Base-by-base conservation (phyloP, 2,888 invertebrate species). In the Lasioglossum pauxillum region DNA sequence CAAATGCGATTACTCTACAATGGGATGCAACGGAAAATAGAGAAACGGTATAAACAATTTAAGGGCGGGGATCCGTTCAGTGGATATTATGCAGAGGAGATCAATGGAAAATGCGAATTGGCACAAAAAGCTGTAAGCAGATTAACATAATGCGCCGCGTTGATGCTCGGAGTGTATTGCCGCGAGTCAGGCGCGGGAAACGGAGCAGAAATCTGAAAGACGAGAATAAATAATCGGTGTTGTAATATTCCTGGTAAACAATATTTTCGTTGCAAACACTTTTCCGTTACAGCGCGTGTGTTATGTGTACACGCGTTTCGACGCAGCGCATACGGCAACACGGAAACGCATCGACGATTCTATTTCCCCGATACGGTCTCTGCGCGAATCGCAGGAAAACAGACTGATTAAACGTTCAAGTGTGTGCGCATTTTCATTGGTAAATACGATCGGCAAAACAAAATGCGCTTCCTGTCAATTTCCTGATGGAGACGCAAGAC, bases 371-470 rank as follows among this genome's bases (percentile, higher is more conserved):
- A 77, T 77, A 82, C 67, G 12, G 73, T 16, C 5, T 16, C 5
- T 35, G 64, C 31, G 67, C 31, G 35, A 77, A 82, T 82, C 57
- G 23, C 69, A 14, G 69, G 67, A 46, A 75, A 84, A 49, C 83
- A 71, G 35, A 7, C 71, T 78, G 75, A 82, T 78, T 83, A 83
- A 83, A 79, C 78, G 72, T 67, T 46, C 75, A 78, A 64, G 64
- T 83, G 16, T 23, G 53, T n/a, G 71, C 31, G 35, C 77, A 75
- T 84, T 75, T 76, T 75, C 78, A 44, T 44, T 35, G 2, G 44
- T 60, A 78, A 82, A 84, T 71, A 82, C 75, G 60, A 79, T 72
- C 60, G 75, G 41, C 27, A 35, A 57, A 82, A 75, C 16, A 82
- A 82, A 84, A 78, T 35, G 74, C 49, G 38, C 64, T 75, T 83